A percentile compares a stretch with the other conserved stretches of the same genome.
These are phyloP conservation scores for Acanthurus tractus DNA, from an alignment of 2,797 vertebrate genomes.

Conservation along the genomic window DNA sequence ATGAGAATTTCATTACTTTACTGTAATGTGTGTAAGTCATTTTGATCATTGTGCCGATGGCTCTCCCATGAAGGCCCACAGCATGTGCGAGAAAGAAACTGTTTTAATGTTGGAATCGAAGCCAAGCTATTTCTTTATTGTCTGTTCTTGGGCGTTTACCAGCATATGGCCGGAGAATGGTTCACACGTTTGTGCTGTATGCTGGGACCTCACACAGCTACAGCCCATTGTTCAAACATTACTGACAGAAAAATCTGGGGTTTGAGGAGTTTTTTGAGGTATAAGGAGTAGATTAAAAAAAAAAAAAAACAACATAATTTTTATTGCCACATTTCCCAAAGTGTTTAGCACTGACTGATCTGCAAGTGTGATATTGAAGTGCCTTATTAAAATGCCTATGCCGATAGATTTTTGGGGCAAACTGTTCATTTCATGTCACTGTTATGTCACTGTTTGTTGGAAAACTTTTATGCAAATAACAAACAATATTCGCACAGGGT, in stretches of 20 bases:
- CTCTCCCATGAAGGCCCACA: conserved; percentile 34
- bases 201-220: conserved; percentile 66
- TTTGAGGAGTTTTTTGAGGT: conserved; percentile 41
- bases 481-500: conserved; percentile 42
- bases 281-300: conserved; percentile 46
- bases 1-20: conserved; percentile 44
- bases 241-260: conserved; percentile 42
- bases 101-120: conserved; percentile 29
- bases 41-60: conserved; percentile 42
- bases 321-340: conserved; percentile 17
- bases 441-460: conserved; percentile 7
- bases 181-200: conserved; percentile 56
- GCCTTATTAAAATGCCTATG: conserved; percentile 19
- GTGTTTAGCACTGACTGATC: background rate
- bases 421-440: background rate
- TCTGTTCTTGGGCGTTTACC: conserved; percentile 61
- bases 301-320: too few species aligned
- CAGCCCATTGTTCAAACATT: conserved; percentile 60
- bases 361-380: conserved; percentile 7
- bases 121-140: conserved; percentile 67
- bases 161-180: conserved; percentile 42
- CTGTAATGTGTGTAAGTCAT: conserved; percentile 32
- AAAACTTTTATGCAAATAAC: conserved; percentile 19
- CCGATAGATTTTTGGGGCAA: background rate
- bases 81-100: conserved; percentile 18